Evolutionary conservation across 2,113 vertebrate species (phyloP).

Genomic region (Callithrix jacchus): DNA sequence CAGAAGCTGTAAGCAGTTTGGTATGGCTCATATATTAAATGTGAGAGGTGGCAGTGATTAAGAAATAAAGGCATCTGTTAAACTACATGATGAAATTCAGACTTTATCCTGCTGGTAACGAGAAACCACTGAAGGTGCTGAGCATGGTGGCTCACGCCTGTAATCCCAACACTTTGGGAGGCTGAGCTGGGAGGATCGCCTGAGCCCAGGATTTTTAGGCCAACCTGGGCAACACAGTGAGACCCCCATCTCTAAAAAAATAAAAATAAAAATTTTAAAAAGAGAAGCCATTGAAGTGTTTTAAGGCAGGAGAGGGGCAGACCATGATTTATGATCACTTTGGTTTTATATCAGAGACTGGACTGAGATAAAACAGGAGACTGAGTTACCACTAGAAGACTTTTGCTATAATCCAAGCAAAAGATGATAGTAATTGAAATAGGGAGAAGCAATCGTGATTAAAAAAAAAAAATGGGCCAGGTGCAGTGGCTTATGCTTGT

Average conservation of each 20-base stretch:
- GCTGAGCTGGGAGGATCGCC: too few species aligned
- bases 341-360: not conserved
- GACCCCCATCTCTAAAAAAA: too few species aligned
- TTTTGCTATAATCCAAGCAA: not conserved
- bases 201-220: too few species aligned
- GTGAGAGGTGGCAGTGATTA: not conserved
- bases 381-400: not conserved
- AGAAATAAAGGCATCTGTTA: not conserved
- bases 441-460: not conserved
- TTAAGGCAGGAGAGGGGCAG: not conserved
- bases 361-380: not conserved
- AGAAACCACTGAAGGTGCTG: not conserved
- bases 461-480: too few species aligned
- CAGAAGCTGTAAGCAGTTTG: not conserved
- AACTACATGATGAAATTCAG: not conserved
- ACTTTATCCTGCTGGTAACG: not conserved
- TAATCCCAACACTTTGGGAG: too few species aligned
- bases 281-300: not conserved
- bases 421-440: not conserved
- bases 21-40: not conserved
- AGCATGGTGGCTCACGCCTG: too few species aligned
- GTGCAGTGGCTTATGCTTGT: too few species aligned
- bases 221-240: too few species aligned
- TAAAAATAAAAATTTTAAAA: not conserved
- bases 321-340: conserved; percentile 15